Evolutionary conservation across 2,797 vertebrate species (phyloP), one percentile per base, ranked within the genome.

Genomic region (Fundulus diaphanus): DNA sequence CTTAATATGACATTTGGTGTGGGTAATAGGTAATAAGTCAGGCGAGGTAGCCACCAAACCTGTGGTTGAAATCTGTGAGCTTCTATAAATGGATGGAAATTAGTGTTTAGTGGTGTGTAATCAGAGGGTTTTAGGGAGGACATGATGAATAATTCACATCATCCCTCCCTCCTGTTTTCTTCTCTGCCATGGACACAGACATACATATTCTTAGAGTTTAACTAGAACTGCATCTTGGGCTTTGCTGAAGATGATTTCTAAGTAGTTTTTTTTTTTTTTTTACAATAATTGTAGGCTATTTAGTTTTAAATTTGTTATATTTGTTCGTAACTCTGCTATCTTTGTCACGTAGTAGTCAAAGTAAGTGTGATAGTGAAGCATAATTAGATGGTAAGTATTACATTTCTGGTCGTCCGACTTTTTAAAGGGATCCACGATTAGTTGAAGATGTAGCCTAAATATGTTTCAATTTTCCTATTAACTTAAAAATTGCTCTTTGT

Each of bases 111-210:
- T 72, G 82, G 79, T 82, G 83, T 87, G 90, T 90, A 89, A 90
- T 91, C 86, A 88, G 42, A 84, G 49, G 78, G 83, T 73, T 78
- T 83, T 70, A 77, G 78, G 68, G 65, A 82, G 82, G 74, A 85
- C 52, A 80, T 73, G 69, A 92, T 92, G 85, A 90, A 92, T 90
- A 83, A 92, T 92, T 91, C 84, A 92, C 76, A 76, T 27, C 11
- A 37, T 76, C 69, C 74, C 71, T 67, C 68, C 59, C 66, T 71
- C 74, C 54, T 80, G 33, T 79, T 81, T 75, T 75, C 51, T n/a
- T 78, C 74, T 63, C 61, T 75, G 57, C 8, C 65, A 51, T 75
- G 73, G 63, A 40, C 46, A 49, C 31, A 65, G 8, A 66, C 52
- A n/a, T n/a, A 73, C 16, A 71, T 31, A 77, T 5, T 66, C 31